Percentiles rank a stretch among this genome's conserved stretches.
Conservation (phyloP, 2,113 vertebrate genomes). For the Tamias sibiricus region DNA sequence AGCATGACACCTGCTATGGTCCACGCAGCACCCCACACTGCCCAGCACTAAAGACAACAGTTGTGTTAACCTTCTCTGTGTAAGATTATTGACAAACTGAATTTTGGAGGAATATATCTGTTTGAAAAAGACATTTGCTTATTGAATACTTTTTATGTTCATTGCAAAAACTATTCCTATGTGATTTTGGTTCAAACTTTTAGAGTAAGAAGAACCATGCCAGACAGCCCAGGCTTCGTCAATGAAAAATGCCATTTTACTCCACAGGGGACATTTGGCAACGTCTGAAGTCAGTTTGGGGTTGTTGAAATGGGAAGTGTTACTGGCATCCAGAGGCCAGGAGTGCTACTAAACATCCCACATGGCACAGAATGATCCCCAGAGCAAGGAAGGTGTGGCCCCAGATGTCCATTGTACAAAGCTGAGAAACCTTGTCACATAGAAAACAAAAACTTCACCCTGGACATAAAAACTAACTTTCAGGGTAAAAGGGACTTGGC, state of each 20-base stretch:
- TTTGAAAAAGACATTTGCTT: neutral
- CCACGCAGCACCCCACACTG: accelerated
- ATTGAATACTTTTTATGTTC: neutral
- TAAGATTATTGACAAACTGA: neutral
- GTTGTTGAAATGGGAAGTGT: neutral
- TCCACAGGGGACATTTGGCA: neutral
- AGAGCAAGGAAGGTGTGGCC: neutral
- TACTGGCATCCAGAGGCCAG: neutral
- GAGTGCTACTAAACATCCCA: neutral
- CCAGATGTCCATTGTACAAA: neutral
- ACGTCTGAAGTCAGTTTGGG: neutral
- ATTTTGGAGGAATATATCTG: neutral
- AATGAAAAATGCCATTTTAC: neutral
- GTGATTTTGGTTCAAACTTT: neutral
- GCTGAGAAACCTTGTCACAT: neutral
- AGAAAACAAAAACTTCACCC: accelerated
- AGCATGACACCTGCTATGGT: neutral
- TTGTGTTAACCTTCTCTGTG: neutral
- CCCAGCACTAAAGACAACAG: neutral
- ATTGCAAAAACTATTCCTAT: slow-evolving; percentile 5
- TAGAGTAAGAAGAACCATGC: neutral
- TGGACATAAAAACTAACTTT: neutral
- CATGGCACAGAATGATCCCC: too few species aligned
- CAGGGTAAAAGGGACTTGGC: neutral
- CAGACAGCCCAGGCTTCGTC: neutral